Evolutionary conservation across 2,888 invertebrate species (phyloP), one percentile per base, ranked within the genome.

Genomic region (Cryptus armator): DNA sequence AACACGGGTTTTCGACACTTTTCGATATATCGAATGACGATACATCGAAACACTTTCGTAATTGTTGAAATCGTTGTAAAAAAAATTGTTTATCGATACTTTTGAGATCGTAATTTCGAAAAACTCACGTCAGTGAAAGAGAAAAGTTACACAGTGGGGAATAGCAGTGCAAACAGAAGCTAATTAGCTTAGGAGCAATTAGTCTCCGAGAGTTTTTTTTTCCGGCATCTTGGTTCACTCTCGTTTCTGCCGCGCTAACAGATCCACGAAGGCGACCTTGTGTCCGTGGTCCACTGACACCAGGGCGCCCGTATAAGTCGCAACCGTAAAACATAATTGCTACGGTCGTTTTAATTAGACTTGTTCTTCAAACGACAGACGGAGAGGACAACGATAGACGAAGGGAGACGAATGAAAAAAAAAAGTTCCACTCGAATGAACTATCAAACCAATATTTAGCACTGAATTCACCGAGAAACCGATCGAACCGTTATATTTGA

Each of bases 181-280:
- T 92, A 92, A 92, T 92, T 92, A 91, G 89, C 91, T 91, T 92
- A 89, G 88, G 37, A 89, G 89, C 90, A 92, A 92, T 92, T 91
- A 92, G 89, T 88, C 85, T 86, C 79, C 83, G 83, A 62, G 68
- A 62, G 59, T 71, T 67, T 79, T 64, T 71, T 44, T 75, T 77
- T 19, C 72, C 48, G n/a, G 75, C 14, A 29, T 37, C 74, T 76
- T 46, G 71, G 81, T 12, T 74, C 76, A 70, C 59, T 76, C 70
- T 59, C 75, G 76, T 81, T 75, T 80, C 68, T 74, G 66, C 78
- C 72, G 46, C 44, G 59, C 53, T 29, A 29, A 44, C 24, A 48
- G 59, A 74, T 62, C 46, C 24, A 2, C 48, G 12, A 24, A 12
- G 16, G 44, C 62, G 74, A 74, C 74, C 74, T 74, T 62, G 74